Conservation (phyloP, 2,888 invertebrate species). For the Sipha maydis region DNA sequence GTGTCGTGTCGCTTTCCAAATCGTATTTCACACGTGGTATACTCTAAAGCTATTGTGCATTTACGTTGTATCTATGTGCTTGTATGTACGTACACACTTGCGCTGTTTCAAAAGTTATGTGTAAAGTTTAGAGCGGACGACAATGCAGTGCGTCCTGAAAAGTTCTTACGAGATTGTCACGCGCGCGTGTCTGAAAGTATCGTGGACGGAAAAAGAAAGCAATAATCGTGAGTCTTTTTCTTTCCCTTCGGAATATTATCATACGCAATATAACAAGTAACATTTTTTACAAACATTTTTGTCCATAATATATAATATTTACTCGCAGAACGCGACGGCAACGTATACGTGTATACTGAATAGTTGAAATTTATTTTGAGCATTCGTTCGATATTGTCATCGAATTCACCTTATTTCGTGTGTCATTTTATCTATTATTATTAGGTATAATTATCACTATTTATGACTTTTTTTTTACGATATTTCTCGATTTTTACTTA, state of each 20-base stretch:
- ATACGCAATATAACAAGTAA: neutral
- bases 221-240: neutral
- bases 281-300: neutral
- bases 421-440: too few species aligned
- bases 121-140: neutral
- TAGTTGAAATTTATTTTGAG: too few species aligned
- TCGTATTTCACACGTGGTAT: constrained; percentile 1
- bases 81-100: neutral
- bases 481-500: too few species aligned
- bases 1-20: neutral
- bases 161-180: neutral
- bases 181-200: neutral
- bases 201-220: neutral
- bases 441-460: too few species aligned
- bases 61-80: too few species aligned
- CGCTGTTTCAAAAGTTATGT: neutral
- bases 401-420: too few species aligned
- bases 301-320: neutral
- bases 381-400: too few species aligned
- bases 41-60: neutral
- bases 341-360: too few species aligned
- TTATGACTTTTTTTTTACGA: too few species aligned
- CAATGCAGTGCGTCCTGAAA: neutral
- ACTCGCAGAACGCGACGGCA: too few species aligned
- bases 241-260: neutral